Evolutionary conservation across 2,888 invertebrate genomes (phyloP), one percentile per base, ranked within the genome.

Genomic region (Tillus elongatus): DNA sequence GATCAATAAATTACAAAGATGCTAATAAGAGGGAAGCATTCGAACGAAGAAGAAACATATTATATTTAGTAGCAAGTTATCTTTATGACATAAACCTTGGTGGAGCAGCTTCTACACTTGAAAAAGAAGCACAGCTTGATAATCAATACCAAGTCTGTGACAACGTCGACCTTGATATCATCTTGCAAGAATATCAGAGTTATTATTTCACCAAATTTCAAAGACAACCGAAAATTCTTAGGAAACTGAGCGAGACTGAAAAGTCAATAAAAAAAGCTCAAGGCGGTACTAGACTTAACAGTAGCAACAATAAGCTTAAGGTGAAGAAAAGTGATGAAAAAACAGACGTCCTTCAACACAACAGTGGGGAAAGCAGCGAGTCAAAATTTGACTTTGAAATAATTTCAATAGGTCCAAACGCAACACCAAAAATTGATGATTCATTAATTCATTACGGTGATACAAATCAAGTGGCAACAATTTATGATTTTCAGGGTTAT

Each of bases 91-190:
- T 79, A 52, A 79, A 82, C 30, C 73, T 70, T 38, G 62, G 66
- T 41, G 73, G 76, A 41, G 69, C 82, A 0, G 81, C 81, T 0
- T 75, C 80, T 35, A 59, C 69, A 6, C 69, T 93, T 40, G 69
- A 69, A 14, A 66, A 69, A 12, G 93, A 93, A 63, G 85, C 88
- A 0, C 77, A 75, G 28, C 67, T 91, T 6, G 70, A 79, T 1
- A 72, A 71, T 3, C 77, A 79, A 40, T 79, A 77, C 56, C 71
- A 76, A 54, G 72, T 92, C 24, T 95, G 93, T 63, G 95, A 95
- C 57, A 95, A 95, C 55, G 77, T 95, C 39, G 91, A 92, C 61
- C 67, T 95, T 56, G 85, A 87, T 45, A 82, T 84, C 28, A 83
- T 95, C 47, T 66, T 93, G 39, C 79, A 88, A 71, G 92, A 93